Percentiles rank a stretch among this genome's conserved stretches.
Evolutionary conservation across 2,797 vertebrate genomes (phyloP).

Genomic region (Sebastes kiyomatsui): DNA sequence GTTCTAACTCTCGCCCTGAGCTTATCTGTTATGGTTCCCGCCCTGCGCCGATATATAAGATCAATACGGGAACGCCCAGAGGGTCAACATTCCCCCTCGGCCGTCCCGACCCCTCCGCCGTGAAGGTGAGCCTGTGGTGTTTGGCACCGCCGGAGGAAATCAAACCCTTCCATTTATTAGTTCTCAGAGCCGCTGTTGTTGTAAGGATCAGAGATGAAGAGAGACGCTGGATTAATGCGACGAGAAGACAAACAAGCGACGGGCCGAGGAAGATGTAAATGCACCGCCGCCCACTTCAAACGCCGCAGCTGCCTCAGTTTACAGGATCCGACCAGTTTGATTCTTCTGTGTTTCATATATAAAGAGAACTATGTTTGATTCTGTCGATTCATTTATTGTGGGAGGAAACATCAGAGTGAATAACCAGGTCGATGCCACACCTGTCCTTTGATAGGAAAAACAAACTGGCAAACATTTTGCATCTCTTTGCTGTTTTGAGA

Average conservation of each 20-base stretch:
- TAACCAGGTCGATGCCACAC: background rate
- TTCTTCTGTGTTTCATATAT: background rate
- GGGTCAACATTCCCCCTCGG: slow-evolving; percentile 68
- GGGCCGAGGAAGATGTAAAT: slow-evolving; percentile 65
- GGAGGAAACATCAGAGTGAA: background rate
- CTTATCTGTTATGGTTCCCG: slow-evolving; percentile 71
- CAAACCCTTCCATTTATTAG: slow-evolving; percentile 81
- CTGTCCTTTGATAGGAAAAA: background rate
- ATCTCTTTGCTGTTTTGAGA: too few species aligned
- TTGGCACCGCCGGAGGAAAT: slow-evolving; percentile 80
- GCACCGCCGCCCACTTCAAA: slow-evolving; percentile 65
- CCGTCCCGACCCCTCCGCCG: slow-evolving; percentile 37
- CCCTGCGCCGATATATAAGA: slow-evolving; percentile 72
- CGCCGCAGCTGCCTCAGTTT: background rate
- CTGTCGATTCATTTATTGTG: background rate
- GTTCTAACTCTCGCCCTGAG: slow-evolving; percentile 48
- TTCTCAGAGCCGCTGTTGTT: slow-evolving; percentile 77
- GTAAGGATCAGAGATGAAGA: slow-evolving; percentile 80
- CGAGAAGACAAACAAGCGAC: slow-evolving; percentile 73
- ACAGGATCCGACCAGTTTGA: background rate
- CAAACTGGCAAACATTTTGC: too few species aligned
- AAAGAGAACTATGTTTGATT: background rate
- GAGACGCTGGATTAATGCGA: slow-evolving; percentile 68
- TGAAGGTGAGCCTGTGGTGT: slow-evolving; percentile 79
- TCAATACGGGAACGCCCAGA: slow-evolving; percentile 78